Conservation (phyloP, 2,113 vertebrate genomes). For the Channa maculata region DNA sequence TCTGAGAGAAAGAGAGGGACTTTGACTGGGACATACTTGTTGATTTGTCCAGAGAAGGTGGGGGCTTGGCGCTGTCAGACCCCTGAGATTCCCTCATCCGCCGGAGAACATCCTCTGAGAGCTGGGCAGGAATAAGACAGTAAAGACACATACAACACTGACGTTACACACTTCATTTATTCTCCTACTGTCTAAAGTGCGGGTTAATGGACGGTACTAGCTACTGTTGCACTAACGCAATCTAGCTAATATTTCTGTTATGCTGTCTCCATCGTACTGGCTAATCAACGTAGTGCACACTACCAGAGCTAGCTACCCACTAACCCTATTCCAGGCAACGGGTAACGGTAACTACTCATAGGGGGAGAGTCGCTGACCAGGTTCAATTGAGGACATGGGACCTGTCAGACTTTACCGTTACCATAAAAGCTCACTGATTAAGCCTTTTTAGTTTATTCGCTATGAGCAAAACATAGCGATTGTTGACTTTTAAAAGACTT, state of each 20-base stretch:
- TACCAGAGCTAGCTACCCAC: no score
- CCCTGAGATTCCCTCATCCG: conserved; percentile 75
- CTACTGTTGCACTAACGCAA: no score
- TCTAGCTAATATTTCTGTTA: no score
- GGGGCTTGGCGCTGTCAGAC: conserved; percentile 41
- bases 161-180: no score
- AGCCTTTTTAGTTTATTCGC: background rate
- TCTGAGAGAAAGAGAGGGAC: background rate
- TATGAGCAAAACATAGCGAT: no score
- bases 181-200: no score
- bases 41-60: conserved; percentile 43
- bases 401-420: conserved; percentile 5
- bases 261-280: no score
- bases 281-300: no score
- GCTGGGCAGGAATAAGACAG: conserved; percentile 56
- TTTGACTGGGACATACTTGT: conserved; percentile 57
- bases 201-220: no score
- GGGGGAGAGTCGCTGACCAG: background rate
- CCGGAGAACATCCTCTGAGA: conserved; percentile 79
- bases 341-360: background rate
- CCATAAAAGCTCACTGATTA: background rate
- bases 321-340: no score
- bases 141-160: background rate
- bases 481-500: no score
- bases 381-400: conserved; percentile 62